Evolutionary conservation across 1,140 invertebrate genomes (phyloP), one percentile per base, ranked within the genome.

Genomic region (Sminthurides bifidus): DNA sequence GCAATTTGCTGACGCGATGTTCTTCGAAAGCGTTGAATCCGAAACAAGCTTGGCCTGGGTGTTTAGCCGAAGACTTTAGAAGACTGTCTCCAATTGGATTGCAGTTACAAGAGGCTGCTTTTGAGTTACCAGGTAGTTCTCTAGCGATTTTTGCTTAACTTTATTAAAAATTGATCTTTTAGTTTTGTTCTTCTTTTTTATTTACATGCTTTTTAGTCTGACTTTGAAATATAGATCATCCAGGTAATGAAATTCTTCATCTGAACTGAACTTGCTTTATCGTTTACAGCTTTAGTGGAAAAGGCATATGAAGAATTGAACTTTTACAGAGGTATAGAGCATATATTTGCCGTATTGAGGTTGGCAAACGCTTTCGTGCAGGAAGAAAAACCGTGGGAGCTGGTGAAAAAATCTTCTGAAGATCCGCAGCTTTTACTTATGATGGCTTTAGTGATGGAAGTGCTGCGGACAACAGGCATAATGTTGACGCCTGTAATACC

Each of bases 401-500:
- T 97, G 43, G 77, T 74, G n/a, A 81, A 83, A 62, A 66, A 0
- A 68, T 76, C 52, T 65, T 65, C 24, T 58, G 69, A n/a, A 66
- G 71, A 46, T 69, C 59, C 68, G 14, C 58, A 84, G 63, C 69
- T 95, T 10, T 74, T 84, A 58, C 78, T 78, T 19, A 76, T 93
- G 17, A 74, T 96, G 52, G 82, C 85, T 66, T 67, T 96, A 15
- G 80, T 83, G 40, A 74, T 96, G 68, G 92, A 97, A 74, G 81
- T 81, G 1, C 69, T 90, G 21, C 77, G 90, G 66, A 78, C 90
- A 26, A 78, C 78, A 63, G 80, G 78, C 23, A 80, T 94, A 54
- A 75, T 88, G 21, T 71, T 95, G 21, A 80, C 83, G 64, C 93
- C 94, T 1, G 79, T 97, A 27, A 77, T 92, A 48, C 94, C 94